Conservation (phyloP, 1,140 invertebrate genomes). For the Pogonomyrmex barbatus region DNA sequence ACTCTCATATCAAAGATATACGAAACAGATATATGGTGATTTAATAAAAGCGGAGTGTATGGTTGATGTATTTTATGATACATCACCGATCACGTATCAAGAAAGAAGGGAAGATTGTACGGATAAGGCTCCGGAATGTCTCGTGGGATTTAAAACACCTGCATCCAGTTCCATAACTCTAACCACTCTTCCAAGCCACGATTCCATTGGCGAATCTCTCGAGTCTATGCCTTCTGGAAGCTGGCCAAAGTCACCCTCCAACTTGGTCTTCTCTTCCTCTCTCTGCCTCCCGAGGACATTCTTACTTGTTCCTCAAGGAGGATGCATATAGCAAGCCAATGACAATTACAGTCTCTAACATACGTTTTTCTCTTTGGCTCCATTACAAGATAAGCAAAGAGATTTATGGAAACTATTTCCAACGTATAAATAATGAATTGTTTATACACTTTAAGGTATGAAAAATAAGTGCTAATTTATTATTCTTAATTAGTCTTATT, state of each 20-base stretch:
- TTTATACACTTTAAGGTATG: neutral
- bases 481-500: too few species aligned
- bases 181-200: slow-evolving; percentile 45
- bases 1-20: neutral
- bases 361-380: slow-evolving; percentile 19
- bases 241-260: slow-evolving; percentile 50
- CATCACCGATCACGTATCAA: slow-evolving; percentile 15
- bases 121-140: slow-evolving; percentile 64
- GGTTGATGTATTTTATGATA: slow-evolving; percentile 33
- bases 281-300: neutral
- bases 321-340: slow-evolving; percentile 16
- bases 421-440: neutral
- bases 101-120: slow-evolving; percentile 38
- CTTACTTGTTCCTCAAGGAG: slow-evolving; percentile 36
- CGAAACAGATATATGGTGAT: slow-evolving; percentile 41
- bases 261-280: neutral
- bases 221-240: slow-evolving; percentile 57
- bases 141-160: slow-evolving; percentile 60
- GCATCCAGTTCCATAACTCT: slow-evolving; percentile 54
- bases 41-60: slow-evolving; percentile 46
- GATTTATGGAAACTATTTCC: neutral
- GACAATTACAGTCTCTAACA: slow-evolving; percentile 48
- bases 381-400: slow-evolving; percentile 9
- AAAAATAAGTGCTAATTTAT: slow-evolving; percentile 11
- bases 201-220: slow-evolving; percentile 51